phyloP scores from a whole-genome alignment of 2,888 invertebrate genomes.

The Cyrtodaria siliqua region DNA sequence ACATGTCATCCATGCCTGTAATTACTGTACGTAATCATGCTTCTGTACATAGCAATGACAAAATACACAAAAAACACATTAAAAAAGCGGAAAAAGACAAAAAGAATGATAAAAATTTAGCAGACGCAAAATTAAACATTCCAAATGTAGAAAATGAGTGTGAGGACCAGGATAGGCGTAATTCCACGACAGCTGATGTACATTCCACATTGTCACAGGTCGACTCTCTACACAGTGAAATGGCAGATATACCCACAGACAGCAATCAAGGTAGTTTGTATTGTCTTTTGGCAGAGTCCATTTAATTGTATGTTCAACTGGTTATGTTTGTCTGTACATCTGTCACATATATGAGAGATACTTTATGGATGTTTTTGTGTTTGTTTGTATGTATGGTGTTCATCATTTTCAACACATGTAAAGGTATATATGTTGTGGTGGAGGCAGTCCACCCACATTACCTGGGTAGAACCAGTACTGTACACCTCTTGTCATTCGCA shows the following conservation, averaged over 20 bases:
- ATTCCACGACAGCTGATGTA: conserved; percentile 56
- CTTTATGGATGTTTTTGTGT: too few relatives aligned
- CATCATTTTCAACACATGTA: too few relatives aligned
- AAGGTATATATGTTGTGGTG: too few relatives aligned
- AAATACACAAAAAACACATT: conserved; percentile 24
- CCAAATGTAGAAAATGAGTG: conserved; percentile 18
- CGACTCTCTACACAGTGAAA: conserved; percentile 64
- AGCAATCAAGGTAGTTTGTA: conserved; percentile 19
- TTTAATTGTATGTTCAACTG: too few relatives aligned
- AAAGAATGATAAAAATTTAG: conserved; percentile 35
- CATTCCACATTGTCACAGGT: conserved; percentile 68
- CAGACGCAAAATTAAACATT: conserved; percentile 18
- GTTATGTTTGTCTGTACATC: too few relatives aligned
- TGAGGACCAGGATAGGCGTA: conserved; percentile 35
- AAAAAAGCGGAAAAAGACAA: conserved; percentile 37
- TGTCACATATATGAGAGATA: too few relatives aligned
- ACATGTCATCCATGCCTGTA: conserved; percentile 19
- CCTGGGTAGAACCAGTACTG: too few relatives aligned
- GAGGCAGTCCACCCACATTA: too few relatives aligned
- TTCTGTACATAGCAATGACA: conserved; percentile 44
- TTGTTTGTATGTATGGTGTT: too few relatives aligned
- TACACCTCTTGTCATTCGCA: too few relatives aligned
- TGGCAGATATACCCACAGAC: conserved; percentile 44
- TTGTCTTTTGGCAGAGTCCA: too few relatives aligned
- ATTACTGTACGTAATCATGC: conserved; percentile 30